Conservation (phyloP, 1,140 invertebrate genomes). For the Zaprionus gabonicus region DNA sequence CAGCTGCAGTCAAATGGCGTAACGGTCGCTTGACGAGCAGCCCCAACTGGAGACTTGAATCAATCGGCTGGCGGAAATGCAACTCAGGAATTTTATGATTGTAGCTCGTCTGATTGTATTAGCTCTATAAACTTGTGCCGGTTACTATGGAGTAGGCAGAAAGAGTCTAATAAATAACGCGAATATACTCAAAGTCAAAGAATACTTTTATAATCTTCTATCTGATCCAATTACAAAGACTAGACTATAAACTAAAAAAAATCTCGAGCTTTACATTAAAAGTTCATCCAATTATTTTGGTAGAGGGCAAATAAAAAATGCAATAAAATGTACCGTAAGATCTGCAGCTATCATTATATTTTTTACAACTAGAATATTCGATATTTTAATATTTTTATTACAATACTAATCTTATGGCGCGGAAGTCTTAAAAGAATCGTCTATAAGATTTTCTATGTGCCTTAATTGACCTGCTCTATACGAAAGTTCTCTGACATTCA, state of each 20-base stretch:
- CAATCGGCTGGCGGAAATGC: conserved; percentile 29
- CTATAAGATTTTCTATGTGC: neutral
- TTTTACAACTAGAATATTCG: neutral
- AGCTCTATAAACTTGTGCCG: conserved; percentile 12
- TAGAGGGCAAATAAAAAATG: neutral
- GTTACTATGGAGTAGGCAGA: neutral
- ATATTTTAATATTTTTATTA: neutral
- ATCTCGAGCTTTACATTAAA: neutral
- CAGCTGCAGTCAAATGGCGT: conserved; percentile 4
- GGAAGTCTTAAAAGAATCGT: neutral
- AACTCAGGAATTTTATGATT: conserved; percentile 32
- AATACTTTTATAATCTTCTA: neutral
- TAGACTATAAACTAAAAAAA: neutral
- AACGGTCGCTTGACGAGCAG: conserved; percentile 14
- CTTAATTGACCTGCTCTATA: neutral
- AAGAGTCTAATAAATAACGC: neutral
- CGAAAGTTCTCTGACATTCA: neutral
- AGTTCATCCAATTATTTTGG: neutral
- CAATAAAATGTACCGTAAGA: neutral
- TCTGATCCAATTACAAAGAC: conserved; percentile 6
- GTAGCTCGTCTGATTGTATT: conserved; percentile 20
- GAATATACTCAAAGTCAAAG: neutral
- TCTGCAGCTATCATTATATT: neutral
- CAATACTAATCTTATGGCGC: neutral
- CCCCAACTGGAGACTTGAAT: conserved; percentile 15